Base-by-base conservation (phyloP, 2,113 vertebrate genomes). In the Planiliza haematocheilus region DNA sequence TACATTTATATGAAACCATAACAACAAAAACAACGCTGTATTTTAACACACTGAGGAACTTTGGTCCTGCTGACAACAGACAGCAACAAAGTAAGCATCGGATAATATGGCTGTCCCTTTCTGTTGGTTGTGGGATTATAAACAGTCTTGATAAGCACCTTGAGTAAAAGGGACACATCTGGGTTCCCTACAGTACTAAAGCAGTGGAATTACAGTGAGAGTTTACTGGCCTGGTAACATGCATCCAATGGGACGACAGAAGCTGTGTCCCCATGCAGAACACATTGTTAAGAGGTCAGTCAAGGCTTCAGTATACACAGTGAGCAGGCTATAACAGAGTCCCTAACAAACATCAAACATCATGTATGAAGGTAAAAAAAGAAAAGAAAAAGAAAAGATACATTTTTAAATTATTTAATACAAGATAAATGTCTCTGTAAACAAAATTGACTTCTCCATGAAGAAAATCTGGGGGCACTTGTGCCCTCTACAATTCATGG, bases 401-500 rank as follows among this genome's bases (percentile, higher is more conserved):
- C 60, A 78, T 71, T 83, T 87, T 89, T 92, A 92, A 92, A 92
- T 92, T 93, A 91, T 73, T 88, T 82, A 69, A 75, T 75, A 77
- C 38, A 82, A 79, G 59, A 82, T 86, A 79, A 87, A 91, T 46
- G 83, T 90, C 84, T 90, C 87, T 93, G 92, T 94, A 93, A 94
- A 94, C 92, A 88, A 87, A 82, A 61, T 39, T 45, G 63, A 82
- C 70, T 81, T 86, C 71, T 88, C 76, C 1, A 7, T 65, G 37
- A 61, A 55, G 73, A 56, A 74, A 66, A 69, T 55, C 59, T 17
- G 36, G 18, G 66, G 30, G 57, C 36, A 65, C 39, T 46, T 7
- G 36, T 60, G 57, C 46, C 52, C 73, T 61, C 57, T 72, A 41
- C 70, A 58, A 77, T 70, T 83, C 76, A 70, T 71, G 57, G 66